A percentile compares a stretch with the other conserved stretches of the same genome.
phyloP scores from a whole-genome alignment of 2,888 invertebrate species.

The Melitaea athalia region DNA sequence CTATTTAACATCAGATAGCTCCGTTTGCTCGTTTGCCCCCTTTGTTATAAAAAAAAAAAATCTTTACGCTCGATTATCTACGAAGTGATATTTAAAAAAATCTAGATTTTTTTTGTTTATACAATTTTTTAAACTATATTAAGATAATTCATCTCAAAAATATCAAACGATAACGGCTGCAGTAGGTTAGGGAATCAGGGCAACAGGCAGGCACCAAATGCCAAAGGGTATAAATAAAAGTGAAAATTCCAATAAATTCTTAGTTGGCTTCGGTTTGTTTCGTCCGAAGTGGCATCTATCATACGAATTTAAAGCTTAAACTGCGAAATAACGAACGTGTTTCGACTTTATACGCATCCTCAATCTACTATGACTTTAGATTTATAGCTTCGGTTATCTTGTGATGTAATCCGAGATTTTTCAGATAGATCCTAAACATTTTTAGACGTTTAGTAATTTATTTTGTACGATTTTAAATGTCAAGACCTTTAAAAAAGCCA shows the following conservation, averaged over 20 bases:
- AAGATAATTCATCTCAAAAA: too few species aligned
- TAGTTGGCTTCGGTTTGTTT: neutral
- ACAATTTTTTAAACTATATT: too few species aligned
- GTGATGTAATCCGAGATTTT: slow-evolving; percentile 8
- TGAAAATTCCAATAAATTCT: slow-evolving; percentile 1
- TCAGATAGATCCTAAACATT: slow-evolving; percentile 1
- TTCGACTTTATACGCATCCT: slow-evolving; percentile 19
- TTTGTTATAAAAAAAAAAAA: too few species aligned
- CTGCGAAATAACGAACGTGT: slow-evolving; percentile 28
- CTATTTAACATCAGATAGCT: too few species aligned
- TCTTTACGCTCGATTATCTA: too few species aligned
- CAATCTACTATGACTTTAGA: slow-evolving; percentile 24
- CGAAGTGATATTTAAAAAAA: too few species aligned
- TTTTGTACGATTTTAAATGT: neutral
- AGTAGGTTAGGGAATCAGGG: neutral
- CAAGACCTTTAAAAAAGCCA: too few species aligned
- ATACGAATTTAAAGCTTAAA: slow-evolving; percentile 27
- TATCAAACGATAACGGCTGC: too few species aligned
- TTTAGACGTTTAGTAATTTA: neutral
- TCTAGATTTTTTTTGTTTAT: too few species aligned
- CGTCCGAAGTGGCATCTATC: slow-evolving; percentile 20
- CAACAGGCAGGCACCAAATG: neutral
- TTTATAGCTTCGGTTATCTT: slow-evolving; percentile 24
- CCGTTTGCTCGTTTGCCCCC: too few species aligned
- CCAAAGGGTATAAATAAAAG: neutral